phyloP scores from a whole-genome alignment of 1,140 invertebrate species.

The Triops longicaudatus region DNA sequence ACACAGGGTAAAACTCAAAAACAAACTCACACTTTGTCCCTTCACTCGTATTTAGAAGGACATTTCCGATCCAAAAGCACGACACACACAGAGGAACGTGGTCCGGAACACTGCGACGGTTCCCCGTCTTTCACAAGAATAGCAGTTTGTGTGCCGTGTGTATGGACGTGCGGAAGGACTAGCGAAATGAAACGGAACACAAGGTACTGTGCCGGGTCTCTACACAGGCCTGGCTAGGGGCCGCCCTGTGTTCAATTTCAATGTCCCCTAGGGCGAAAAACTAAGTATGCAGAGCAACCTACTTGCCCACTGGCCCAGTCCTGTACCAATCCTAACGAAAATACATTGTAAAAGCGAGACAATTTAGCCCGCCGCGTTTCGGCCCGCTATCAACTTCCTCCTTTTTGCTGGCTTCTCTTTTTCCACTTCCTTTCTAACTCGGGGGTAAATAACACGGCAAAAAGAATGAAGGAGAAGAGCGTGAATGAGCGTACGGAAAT shows the following conservation, averaged over 20 bases:
- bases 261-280: not conserved
- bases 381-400: not conserved
- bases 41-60: not conserved
- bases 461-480: not conserved
- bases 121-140: not conserved
- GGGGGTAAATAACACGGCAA: not conserved
- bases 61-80: not conserved
- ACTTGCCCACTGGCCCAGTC: slow-evolving; percentile 13
- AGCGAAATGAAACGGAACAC: slow-evolving; percentile 12
- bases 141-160: slow-evolving; percentile 9
- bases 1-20: not conserved
- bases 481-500: too few species aligned
- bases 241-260: slow-evolving; percentile 10
- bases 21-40: not conserved
- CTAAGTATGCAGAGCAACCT: not conserved
- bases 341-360: not conserved
- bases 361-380: not conserved
- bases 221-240: not conserved
- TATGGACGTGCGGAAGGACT: slow-evolving; percentile 1
- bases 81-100: not conserved
- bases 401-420: not conserved
- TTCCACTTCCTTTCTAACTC: not conserved
- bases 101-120: not conserved
- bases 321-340: not conserved
- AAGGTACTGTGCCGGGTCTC: not conserved